Evolutionary conservation across 2,113 vertebrate genomes (phyloP), one percentile per base, ranked within the genome.

Genomic region (Arenaria interpres): DNA sequence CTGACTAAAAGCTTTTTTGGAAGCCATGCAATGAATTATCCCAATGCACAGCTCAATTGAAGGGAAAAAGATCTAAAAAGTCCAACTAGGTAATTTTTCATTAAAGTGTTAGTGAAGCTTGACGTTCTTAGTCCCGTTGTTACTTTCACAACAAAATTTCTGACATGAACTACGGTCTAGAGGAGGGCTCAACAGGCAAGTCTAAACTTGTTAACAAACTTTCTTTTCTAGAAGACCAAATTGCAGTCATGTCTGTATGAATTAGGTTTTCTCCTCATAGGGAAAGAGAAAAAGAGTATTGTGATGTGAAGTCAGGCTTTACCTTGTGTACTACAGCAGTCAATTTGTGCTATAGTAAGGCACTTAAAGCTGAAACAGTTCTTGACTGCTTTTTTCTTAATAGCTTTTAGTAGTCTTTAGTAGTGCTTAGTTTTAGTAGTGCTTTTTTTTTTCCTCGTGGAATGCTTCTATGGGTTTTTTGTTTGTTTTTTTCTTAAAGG

Each of bases 11-110:
- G 85, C 32, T 62, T 92, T 93, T 96, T 90, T 78, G 79, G 63
- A 90, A 93, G 28, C 68, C 59, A 14, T 67, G 92, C 92, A 68
- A 75, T 85, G 85, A 91, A 89, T 94, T 95, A 90, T 73, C 83
- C 71, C 66, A 94, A 78, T 60, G 57, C 62, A 64, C 54, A 83
- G 59, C 74, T 92, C 88, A 96, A 10, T 88, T 81, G 76, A 90
- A 94, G 51, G 84, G 91, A 83, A 95, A 96, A 94, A 86, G 74
- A 96, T 96, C 82, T 96, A 96, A 92, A 78, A 94, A 95, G 41
- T 50, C 51, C 1, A 27, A 75, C 71, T 74, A 43, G 63, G 74
- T 87, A 77, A 88, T 77, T 92, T 93, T 92, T 96, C 90, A 80
- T 89, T 89, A 18, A 94, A 85, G 56, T 54, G 67, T 95, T 94